A percentile compares a stretch with the other conserved stretches of the same genome.
Evolutionary conservation across 1,140 invertebrate genomes (phyloP).

Genomic region (Lucilia sericata): DNA sequence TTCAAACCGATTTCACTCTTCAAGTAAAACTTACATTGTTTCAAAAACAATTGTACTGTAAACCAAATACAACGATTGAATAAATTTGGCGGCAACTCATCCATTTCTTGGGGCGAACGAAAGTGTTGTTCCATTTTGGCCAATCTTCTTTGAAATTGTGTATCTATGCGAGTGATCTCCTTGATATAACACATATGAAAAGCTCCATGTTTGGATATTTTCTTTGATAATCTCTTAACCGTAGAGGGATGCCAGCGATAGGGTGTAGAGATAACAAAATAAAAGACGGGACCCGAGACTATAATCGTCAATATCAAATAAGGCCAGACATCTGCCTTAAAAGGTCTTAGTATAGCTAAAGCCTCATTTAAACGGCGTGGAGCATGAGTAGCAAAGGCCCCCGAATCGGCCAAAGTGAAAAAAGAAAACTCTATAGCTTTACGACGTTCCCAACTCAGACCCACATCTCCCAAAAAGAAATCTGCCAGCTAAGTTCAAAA

Average conservation of each 20-base stretch:
- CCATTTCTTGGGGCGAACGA: not conserved
- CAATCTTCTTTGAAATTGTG: not conserved
- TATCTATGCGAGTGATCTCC: slow-evolving; percentile 56
- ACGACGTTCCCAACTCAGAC: slow-evolving; percentile 76
- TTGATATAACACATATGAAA: slow-evolving; percentile 60
- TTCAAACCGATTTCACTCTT: too few relatives aligned
- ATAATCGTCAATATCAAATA: slow-evolving; percentile 70
- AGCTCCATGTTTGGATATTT: slow-evolving; percentile 47
- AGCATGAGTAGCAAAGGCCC: slow-evolving; percentile 78
- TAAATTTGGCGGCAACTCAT: slow-evolving; percentile 66
- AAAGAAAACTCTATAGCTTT: slow-evolving; percentile 79
- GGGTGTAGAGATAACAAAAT: slow-evolving; percentile 70
- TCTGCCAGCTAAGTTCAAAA: slow-evolving; percentile 72
- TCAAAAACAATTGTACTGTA: slow-evolving; percentile 74
- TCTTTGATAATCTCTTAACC: not conserved
- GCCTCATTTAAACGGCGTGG: slow-evolving; percentile 77
- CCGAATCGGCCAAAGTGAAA: slow-evolving; percentile 77
- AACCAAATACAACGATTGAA: slow-evolving; percentile 77
- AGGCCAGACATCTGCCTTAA: slow-evolving; percentile 76
- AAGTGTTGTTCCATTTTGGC: not conserved
- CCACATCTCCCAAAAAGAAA: slow-evolving; percentile 78
- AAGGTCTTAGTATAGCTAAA: slow-evolving; percentile 76
- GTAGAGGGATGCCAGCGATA: slow-evolving; percentile 61
- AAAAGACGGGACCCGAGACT: slow-evolving; percentile 71
- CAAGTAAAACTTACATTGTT: slow-evolving; percentile 72